Conservation (phyloP, 2,888 invertebrate genomes). For the Drosophila cyrtoloma region DNA sequence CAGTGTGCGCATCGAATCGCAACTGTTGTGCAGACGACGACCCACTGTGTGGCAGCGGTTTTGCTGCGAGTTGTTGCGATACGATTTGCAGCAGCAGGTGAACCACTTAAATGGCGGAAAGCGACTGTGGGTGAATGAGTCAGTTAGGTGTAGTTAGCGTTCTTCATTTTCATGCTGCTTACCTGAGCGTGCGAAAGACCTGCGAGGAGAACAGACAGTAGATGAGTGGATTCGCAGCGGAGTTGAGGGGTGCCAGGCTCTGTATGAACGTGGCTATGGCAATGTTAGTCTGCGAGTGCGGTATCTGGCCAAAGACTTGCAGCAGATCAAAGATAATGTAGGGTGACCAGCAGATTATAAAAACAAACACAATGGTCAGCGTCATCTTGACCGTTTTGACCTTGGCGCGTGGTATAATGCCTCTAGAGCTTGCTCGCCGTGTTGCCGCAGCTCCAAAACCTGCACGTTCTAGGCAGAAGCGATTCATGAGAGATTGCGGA, state of each 20-base stretch:
- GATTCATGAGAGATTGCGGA: conserved; percentile 18
- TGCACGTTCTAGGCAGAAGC: conserved; percentile 66
- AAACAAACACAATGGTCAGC: conserved; percentile 97
- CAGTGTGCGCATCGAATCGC: conserved; percentile 85
- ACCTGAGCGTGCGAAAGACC: conserved; percentile 94
- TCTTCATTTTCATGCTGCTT: conserved; percentile 78
- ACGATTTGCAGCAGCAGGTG: conserved; percentile 86
- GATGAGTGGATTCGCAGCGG: conserved; percentile 97
- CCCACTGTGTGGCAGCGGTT: conserved; percentile 84
- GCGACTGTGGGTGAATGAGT: conserved; percentile 67
- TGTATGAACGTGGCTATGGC: conserved; percentile 96
- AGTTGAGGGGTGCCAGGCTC: conserved; percentile 95
- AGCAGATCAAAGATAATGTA: conserved; percentile 96
- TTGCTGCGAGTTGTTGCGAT: conserved; percentile 81
- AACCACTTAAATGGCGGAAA: conserved; percentile 90
- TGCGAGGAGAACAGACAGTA: conserved; percentile 97
- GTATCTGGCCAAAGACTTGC: conserved; percentile 94
- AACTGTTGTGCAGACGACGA: conserved; percentile 84
- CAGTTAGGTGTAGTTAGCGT: background rate
- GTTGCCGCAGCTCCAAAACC: conserved; percentile 86
- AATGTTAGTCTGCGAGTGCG: conserved; percentile 91
- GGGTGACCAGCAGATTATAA: conserved; percentile 97
- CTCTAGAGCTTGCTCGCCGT: conserved; percentile 94
- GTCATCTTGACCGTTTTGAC: conserved; percentile 99
- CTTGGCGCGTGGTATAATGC: conserved; percentile 97